A percentile compares a stretch with the other conserved stretches of the same genome.
phyloP scores from a whole-genome alignment of 2,113 vertebrate species.

The Laticauda colubrina region DNA sequence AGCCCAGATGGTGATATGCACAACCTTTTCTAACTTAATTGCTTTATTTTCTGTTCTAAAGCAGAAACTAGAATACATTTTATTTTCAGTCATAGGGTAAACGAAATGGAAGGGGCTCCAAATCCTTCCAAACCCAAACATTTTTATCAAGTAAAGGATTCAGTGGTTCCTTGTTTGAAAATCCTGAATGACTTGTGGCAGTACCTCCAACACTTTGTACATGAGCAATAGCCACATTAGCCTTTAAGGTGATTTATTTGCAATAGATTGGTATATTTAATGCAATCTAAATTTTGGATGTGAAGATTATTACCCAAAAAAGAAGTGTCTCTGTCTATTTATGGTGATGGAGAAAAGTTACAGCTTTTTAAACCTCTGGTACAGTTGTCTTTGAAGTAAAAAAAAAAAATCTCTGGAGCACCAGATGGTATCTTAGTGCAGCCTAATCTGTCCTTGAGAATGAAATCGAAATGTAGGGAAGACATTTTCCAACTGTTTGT shows the following conservation, averaged over 20 bases:
- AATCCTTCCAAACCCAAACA: not conserved
- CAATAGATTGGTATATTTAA: not conserved
- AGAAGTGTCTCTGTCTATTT: not conserved
- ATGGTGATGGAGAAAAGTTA: not conserved
- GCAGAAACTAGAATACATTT: not conserved
- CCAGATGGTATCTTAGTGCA: not conserved
- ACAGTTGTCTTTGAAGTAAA: not conserved
- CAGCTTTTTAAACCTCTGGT: not conserved
- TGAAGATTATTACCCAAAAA: not conserved
- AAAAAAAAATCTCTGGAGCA: not conserved
- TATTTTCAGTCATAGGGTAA: not conserved
- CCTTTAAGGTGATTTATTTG: not conserved
- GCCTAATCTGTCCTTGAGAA: not conserved
- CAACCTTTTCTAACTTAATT: not conserved
- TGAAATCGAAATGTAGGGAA: conserved; percentile 8
- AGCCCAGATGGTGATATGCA: not conserved
- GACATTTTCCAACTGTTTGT: not conserved
- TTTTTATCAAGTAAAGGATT: not conserved
- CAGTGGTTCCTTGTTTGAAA: not conserved
- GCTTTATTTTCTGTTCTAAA: not conserved
- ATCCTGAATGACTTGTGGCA: not conserved
- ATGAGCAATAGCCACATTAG: not conserved
- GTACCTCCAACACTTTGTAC: not conserved
- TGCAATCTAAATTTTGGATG: not conserved
- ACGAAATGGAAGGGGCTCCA: not conserved